Evolutionary conservation across 2,888 invertebrate species (phyloP), one percentile per base, ranked within the genome.

Genomic region (Ophioninae sp.): DNA sequence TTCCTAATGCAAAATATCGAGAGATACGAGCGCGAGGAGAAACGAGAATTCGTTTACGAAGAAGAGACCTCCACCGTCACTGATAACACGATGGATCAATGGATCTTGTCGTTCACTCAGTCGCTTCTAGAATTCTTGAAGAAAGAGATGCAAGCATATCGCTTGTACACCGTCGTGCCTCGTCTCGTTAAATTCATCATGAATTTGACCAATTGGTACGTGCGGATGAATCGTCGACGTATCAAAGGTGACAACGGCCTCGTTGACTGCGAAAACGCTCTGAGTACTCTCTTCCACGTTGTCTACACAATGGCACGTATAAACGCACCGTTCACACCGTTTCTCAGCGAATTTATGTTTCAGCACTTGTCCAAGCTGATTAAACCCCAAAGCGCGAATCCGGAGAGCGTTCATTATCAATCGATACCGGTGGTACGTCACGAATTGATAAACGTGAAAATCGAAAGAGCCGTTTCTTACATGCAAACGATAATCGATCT

Each of bases 281-380:
- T 99, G 78, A 96, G 97, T 87, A 98, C 99, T 0, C 94, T 99
- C 8, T 98, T 96, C 91, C 95, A 96, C 88, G 98, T 99, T 0
- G 94, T 99, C 50, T 96, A 96, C 90, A 96, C 97, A 75, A 97
- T 99, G 95, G 95, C 96, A 0, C 95, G 97, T 88, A 96, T 99
- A 89, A 99, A 99, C 97, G 97, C 99, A 0, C 99, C 99, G 0
- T 99, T 99, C 93, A 98, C 99, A 0, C 99, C 99, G 0, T 99
- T 98, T 93, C 94, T 99, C 76, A 97, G 98, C 0, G 99, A 99
- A 93, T 95, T 96, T 83, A 98, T 99, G 96, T 99, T 98, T 93
- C 97, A 98, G 93, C 96, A 97, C 80, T 93, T 99, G 85, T 95
- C 96, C 59, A 94, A 95, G 87, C 93, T 98, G 50, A 93, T 96